Evolutionary conservation across 2,113 vertebrate genomes (phyloP).

Genomic region (Hypocryptadius cinnamomeus): DNA sequence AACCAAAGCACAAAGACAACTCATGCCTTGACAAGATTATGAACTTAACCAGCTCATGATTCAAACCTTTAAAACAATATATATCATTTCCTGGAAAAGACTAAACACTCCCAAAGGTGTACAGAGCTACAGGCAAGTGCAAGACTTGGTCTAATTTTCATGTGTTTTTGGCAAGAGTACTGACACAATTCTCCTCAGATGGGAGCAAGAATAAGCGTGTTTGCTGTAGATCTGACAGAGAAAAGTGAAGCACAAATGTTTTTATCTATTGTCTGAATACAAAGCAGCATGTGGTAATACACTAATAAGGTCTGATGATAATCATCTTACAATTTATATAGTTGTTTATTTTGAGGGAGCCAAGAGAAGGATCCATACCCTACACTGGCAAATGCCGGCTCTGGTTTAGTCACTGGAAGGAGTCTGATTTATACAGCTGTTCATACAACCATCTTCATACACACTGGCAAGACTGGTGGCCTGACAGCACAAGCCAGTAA

Average conservation of each 20-base stretch:
- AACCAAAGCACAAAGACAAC: neutral
- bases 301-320: conserved; percentile 22
- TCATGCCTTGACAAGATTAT: neutral
- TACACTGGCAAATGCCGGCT: accelerated
- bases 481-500: neutral
- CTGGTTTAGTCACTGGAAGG: neutral
- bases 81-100: neutral
- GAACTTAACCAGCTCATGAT: neutral
- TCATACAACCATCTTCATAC: neutral
- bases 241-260: neutral
- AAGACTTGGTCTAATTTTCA: neutral
- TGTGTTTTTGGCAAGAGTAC: conserved; percentile 22
- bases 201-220: conserved; percentile 7
- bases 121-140: neutral
- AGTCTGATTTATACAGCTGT: neutral
- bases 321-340: conserved; percentile 26
- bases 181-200: neutral
- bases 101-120: neutral
- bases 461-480: neutral
- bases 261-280: conserved; percentile 49
- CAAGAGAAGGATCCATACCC: neutral
- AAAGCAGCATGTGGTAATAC: conserved; percentile 48
- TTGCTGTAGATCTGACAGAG: neutral
- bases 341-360: conserved; percentile 36
- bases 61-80: conserved; percentile 5